Evolutionary conservation across 1,140 invertebrate species (phyloP).

Genomic region (Pseudomyrmex pallidus): DNA sequence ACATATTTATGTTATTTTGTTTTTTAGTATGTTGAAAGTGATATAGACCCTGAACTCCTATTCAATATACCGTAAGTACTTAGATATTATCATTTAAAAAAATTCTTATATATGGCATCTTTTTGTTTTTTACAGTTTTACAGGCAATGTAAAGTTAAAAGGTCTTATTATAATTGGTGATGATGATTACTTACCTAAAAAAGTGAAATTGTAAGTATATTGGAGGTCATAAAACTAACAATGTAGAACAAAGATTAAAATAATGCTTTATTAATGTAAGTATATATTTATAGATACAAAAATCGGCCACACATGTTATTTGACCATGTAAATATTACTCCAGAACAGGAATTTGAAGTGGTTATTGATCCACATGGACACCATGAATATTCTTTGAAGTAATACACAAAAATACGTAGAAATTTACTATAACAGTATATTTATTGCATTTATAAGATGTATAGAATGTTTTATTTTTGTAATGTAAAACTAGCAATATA

Average conservation of each 20-base stretch:
- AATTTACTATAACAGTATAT: background rate
- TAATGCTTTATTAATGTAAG: conserved; percentile 6
- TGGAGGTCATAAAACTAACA: conserved; percentile 2
- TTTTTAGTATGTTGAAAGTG: conserved; percentile 95
- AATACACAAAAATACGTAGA: conserved; percentile 76
- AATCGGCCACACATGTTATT: conserved; percentile 97
- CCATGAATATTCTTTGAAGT: conserved; percentile 96
- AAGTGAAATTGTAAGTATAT: conserved; percentile 93
- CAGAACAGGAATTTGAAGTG: conserved; percentile 97
- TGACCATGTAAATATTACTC: conserved; percentile 90
- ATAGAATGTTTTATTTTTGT: background rate
- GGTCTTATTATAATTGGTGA: conserved; percentile 96
- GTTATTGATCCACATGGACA: conserved; percentile 91
- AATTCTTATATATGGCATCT: background rate
- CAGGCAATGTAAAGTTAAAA: conserved; percentile 97
- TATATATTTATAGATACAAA: conserved; percentile 90
- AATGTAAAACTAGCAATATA: background rate
- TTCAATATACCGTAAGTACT: conserved; percentile 95
- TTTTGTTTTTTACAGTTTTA: conserved; percentile 88
- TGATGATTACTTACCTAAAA: conserved; percentile 92
- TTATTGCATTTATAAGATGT: conserved; percentile 40
- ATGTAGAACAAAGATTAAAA: background rate
- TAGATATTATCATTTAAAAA: background rate
- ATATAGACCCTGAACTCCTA: conserved; percentile 96
- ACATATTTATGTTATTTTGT: conserved; percentile 19